Percentiles rank a stretch among this genome's conserved stretches.
These are phyloP conservation scores for Pluvialis apricaria DNA, from an alignment of 2,113 vertebrate species.

Conservation along the genomic window DNA sequence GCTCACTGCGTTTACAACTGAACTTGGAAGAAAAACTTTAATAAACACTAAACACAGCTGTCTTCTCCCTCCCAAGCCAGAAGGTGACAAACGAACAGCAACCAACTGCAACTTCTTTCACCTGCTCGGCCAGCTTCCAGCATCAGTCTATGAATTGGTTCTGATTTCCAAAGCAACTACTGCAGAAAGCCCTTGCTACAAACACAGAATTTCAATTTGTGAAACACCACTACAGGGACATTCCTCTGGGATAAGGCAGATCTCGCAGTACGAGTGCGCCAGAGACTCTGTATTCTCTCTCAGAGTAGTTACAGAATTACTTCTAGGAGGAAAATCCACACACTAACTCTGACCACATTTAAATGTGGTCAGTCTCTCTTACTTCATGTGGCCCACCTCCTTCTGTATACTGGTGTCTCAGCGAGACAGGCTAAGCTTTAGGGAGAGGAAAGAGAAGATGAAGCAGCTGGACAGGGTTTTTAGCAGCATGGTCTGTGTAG, in stretches of 20 bases:
- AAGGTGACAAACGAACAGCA: not conserved
- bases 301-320: not conserved
- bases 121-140: not conserved
- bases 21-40: not conserved
- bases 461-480: not conserved
- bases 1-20: not conserved
- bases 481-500: not conserved
- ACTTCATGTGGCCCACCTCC: not conserved
- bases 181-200: not conserved
- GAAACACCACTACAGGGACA: not conserved
- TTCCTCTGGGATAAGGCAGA: not conserved
- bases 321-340: not conserved
- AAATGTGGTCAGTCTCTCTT: not conserved
- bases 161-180: not conserved
- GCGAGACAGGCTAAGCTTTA: rapidly evolving
- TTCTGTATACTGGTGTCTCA: not conserved
- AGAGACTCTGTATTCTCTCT: not conserved
- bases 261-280: rapidly evolving
- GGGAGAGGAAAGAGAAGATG: not conserved
- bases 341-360: not conserved
- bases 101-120: not conserved
- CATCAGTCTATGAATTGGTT: not conserved
- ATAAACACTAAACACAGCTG: not conserved
- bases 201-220: not conserved
- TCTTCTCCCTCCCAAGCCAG: not conserved